These are phyloP conservation scores for Spodoptera picta DNA, from an alignment of 2,888 invertebrate genomes.

Conservation along the genomic window DNA sequence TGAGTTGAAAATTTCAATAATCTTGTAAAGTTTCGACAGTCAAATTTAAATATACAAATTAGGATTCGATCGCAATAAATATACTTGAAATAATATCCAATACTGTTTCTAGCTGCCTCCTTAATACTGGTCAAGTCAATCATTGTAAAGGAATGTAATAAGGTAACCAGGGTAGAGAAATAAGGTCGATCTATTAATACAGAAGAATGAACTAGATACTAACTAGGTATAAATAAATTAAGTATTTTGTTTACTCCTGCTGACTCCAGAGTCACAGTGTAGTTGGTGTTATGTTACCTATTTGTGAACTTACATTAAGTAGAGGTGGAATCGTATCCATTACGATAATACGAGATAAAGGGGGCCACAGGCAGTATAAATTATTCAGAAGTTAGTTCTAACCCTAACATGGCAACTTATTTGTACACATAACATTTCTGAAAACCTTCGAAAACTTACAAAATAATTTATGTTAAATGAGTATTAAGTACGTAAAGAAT, in stretches of 20 bases:
- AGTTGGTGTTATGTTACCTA: constrained; percentile 7
- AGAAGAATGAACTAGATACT: too few species aligned
- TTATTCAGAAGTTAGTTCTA: constrained; percentile 28
- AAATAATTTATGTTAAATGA: constrained; percentile 32
- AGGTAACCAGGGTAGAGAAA: constrained; percentile 28
- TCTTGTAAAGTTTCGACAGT: too few species aligned
- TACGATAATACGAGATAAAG: constrained; percentile 5
- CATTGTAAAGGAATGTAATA: constrained; percentile 49
- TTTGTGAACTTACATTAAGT: constrained; percentile 21
- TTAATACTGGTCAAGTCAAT: constrained; percentile 20
- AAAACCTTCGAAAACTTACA: constrained; percentile 28
- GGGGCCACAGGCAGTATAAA: constrained; percentile 17
- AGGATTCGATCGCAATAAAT: constrained; percentile 9
- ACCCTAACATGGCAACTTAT: constrained; percentile 63
- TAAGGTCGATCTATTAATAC: background rate
- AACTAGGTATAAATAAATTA: too few species aligned
- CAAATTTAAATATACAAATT: too few species aligned
- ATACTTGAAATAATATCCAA: constrained; percentile 46
- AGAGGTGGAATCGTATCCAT: constrained; percentile 11
- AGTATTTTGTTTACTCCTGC: too few species aligned
- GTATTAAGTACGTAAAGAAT: constrained; percentile 41
- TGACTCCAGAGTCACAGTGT: too few species aligned
- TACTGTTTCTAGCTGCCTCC: constrained; percentile 35
- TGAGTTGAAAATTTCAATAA: too few species aligned
- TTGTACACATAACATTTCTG: constrained; percentile 55